Evolutionary conservation across 1,140 invertebrate genomes (phyloP).

Genomic region (Neuroterus valhalla): DNA sequence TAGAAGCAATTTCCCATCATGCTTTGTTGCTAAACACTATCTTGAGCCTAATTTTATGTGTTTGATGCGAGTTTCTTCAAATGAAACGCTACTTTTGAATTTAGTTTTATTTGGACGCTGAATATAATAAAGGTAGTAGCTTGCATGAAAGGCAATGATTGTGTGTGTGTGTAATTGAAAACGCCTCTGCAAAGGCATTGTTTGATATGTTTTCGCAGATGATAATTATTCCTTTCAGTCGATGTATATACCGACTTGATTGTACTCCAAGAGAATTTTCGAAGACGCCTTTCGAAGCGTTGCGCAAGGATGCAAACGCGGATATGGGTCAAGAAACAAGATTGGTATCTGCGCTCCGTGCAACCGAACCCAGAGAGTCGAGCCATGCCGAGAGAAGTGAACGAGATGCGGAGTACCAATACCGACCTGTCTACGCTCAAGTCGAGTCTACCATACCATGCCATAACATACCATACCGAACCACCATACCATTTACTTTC

Average conservation of each 20-base stretch:
- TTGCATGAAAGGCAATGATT: slow-evolving; percentile 8
- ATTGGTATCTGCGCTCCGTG: slow-evolving; percentile 68
- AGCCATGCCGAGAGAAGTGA: slow-evolving; percentile 45
- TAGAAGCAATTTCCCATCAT: too few relatives aligned
- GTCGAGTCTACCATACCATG: slow-evolving; percentile 39
- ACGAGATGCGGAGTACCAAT: slow-evolving; percentile 57
- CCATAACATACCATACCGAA: slow-evolving; percentile 12
- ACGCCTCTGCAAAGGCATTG: slow-evolving; percentile 25
- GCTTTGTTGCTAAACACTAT: too few relatives aligned
- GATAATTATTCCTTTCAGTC: slow-evolving; percentile 14
- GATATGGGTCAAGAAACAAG: slow-evolving; percentile 74
- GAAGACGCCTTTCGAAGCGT: slow-evolving; percentile 66
- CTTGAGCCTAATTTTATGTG: too few relatives aligned
- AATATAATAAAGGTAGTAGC: not conserved
- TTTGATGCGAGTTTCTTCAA: too few relatives aligned
- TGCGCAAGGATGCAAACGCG: slow-evolving; percentile 71
- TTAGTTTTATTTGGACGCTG: not conserved
- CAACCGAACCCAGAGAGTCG: slow-evolving; percentile 38
- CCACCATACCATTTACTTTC: slow-evolving; percentile 62
- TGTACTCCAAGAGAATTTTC: slow-evolving; percentile 55
- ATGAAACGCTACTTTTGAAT: too few relatives aligned
- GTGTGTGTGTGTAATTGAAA: slow-evolving; percentile 28
- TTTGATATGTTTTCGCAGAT: slow-evolving; percentile 15
- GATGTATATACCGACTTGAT: not conserved
- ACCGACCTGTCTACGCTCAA: slow-evolving; percentile 49